Evolutionary conservation across 2,888 invertebrate genomes (phyloP).

Genomic region (Chloromyia formosa): DNA sequence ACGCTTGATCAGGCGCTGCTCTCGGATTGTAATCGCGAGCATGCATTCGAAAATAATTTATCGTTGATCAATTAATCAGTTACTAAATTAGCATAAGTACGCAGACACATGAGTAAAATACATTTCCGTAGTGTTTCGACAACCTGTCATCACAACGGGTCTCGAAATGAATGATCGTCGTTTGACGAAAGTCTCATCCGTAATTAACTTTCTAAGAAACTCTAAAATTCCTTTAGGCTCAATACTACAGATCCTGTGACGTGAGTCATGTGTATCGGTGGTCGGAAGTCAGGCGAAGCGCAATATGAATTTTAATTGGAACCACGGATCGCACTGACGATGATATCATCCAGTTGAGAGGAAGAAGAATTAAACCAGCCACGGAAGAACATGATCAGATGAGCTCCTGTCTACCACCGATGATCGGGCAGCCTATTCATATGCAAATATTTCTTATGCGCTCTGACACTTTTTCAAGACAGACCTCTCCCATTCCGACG

Average conservation of each 20-base stretch:
- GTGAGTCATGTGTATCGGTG: conserved; percentile 47
- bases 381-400: conserved; percentile 4
- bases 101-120: not conserved
- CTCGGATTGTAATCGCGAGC: too few relatives aligned
- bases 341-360: conserved; percentile 39
- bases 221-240: conserved; percentile 44
- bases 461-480: conserved; percentile 42
- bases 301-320: conserved; percentile 54
- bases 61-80: not conserved
- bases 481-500: conserved; percentile 15
- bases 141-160: conserved; percentile 2
- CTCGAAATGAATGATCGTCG: conserved; percentile 45
- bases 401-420: conserved; percentile 4
- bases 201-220: conserved; percentile 49
- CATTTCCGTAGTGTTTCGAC: not conserved
- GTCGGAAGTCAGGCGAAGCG: conserved; percentile 52
- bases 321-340: conserved; percentile 41
- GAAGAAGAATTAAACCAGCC: conserved; percentile 4
- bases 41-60: too few relatives aligned
- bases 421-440: conserved; percentile 36
- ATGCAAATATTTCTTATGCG: conserved; percentile 45
- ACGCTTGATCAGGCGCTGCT: too few relatives aligned
- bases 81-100: conserved; percentile 13
- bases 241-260: conserved; percentile 48
- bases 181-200: conserved; percentile 48